Base-by-base conservation (phyloP, 2,888 invertebrate genomes). In the Nomada hirtipes region DNA sequence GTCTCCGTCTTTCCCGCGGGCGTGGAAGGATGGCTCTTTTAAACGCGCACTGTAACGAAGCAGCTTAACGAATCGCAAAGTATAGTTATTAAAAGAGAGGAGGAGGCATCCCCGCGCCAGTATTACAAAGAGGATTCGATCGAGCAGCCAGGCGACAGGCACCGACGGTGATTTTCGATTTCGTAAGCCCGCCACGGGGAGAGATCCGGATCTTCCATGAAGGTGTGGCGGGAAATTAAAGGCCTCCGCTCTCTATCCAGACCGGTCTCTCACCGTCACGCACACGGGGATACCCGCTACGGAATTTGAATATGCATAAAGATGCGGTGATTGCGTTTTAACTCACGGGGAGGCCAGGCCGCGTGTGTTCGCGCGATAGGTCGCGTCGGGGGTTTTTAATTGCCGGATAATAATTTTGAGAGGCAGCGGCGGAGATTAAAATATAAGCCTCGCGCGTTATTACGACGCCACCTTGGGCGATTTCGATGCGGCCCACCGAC, bases 51-150 rank as follows among this genome's bases (percentile, higher is more conserved):
- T 85, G 88, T 85, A 85, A 84, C 85, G 83, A 86, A 84, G 83
- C 80, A 76, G 88, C 89, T 84, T 86, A 90, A 90, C 90, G 90
- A 90, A 90, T 90, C 90, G 90, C 84, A 90, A 90, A 90, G 88
- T 90, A 86, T 83, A 84, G 88, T 89, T 89, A 90, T 90, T 90
- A 90, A 90, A 90, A 86, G 76, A 80, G 86, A 84, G 82, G 67
- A 79, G 79, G 70, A 42, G 36, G 52, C 50, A 72, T 2, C 18
- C 29, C 23, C 11, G 13, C 20, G 4, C 2, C 18, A 18, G 50
- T 36, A 23, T 15, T n/a, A 53, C 50, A 65, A 65, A 65, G 29
- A 18, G 60, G 36, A 18, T 64, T 70, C 82, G 83, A 74, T 81
- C 82, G 65, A 72, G 69, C 57, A 60, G 29, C 74, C 42, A 26